Evolutionary conservation across 2,113 vertebrate species (phyloP).

Genomic region (Montifringilla adamsi): DNA sequence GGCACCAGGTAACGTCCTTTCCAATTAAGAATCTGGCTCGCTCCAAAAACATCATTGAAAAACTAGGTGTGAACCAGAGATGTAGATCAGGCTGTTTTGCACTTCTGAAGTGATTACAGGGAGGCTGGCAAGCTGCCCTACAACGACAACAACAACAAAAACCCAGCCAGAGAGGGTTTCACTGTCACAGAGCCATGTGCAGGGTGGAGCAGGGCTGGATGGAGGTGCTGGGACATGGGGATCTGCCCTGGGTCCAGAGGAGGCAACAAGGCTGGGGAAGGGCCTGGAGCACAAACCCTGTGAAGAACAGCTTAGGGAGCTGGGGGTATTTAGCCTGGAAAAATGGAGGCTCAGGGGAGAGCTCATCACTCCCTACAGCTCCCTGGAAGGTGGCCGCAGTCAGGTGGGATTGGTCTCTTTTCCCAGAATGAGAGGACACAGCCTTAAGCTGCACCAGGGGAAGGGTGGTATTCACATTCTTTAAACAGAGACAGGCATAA

Average conservation of each 20-base stretch:
- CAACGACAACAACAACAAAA: neutral
- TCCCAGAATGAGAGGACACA: neutral
- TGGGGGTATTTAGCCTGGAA: neutral
- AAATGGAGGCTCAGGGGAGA: neutral
- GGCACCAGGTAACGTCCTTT: neutral
- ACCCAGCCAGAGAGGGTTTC: neutral
- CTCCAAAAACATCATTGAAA: neutral
- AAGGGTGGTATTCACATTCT: too few relatives aligned
- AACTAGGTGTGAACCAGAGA: neutral
- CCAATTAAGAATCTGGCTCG: neutral
- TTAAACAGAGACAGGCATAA: too few relatives aligned
- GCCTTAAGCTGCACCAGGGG: neutral
- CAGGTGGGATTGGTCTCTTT: neutral
- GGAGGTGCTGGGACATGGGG: rapidly evolving
- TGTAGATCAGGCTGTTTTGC: constrained; percentile 15
- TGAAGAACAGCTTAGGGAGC: neutral
- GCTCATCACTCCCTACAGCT: neutral
- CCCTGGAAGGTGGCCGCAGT: neutral
- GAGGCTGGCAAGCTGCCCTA: neutral
- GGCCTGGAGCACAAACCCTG: neutral
- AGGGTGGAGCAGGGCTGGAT: neutral
- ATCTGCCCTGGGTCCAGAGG: neutral
- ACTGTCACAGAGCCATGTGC: neutral
- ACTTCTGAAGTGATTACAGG: neutral
- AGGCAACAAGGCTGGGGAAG: neutral